Base-by-base conservation (phyloP, 92 coral and sea anemone species). In the Plumapathes pennacea region DNA sequence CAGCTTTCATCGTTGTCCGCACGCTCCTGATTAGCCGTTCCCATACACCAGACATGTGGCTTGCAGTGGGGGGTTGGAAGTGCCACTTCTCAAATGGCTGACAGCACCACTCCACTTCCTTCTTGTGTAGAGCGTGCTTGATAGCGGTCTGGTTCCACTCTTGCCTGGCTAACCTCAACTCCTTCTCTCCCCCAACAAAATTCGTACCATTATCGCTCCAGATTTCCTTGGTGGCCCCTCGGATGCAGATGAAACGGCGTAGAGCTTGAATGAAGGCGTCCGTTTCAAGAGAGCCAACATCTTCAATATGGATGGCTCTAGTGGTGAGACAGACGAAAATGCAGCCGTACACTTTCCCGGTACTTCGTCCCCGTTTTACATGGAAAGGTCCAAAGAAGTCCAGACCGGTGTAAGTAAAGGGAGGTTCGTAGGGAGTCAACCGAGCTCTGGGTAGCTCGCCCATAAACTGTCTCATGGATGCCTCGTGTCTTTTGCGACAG, bases 1-100 rank as follows among this genome's bases (percentile, higher is more conserved):
- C 50, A 10, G 67, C 74, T 29, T 64, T 64, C 67, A 74, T 64
- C 22, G 74, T 34, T 38, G 37, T 64, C 25, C 82, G 63, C 4
- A 64, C 74, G 47, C 82, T 74, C 31, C 60, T 18, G 15, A 77
- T 68, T 2, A 67, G 54, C 14, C 77, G 39, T 54, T 77, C 77
- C 71, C 70, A 77, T 1, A 77, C 74, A 11, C 75, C 82, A 17
- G 74, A 62, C 82, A 74, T 73, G 18, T 76, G 77, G n/a, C 82
- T 74, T 1, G 81, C 81, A 7, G 56, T 28, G 4, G 81, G 81
- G 24, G 81, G 73, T 34, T 73, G 81, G 28, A 73, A 73, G 5
- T 44, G 28, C 74, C 81, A 76, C 25, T 36, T 45, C 5, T 46
- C 37, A 27, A 72, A 25, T 0, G 80, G 63, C 20, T 58, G 33